Conservation (phyloP, 1,140 invertebrate genomes). For the Conopomorpha cramerella region DNA sequence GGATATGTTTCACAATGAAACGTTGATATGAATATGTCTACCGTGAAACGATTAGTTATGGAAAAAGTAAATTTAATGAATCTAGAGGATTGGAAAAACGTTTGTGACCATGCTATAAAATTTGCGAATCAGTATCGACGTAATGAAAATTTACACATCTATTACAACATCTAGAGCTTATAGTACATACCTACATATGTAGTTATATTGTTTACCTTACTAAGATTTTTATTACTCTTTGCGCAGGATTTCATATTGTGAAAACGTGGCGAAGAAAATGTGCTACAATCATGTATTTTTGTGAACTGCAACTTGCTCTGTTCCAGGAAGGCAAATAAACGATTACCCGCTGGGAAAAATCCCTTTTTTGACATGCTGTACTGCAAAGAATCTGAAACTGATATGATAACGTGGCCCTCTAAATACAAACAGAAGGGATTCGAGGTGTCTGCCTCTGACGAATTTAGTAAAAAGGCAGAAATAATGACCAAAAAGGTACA, state of each 20-base stretch:
- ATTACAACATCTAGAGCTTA: too few species aligned
- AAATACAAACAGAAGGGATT: constrained; percentile 43
- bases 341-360: constrained; percentile 12
- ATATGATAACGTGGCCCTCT: constrained; percentile 53
- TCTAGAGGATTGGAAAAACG: too few species aligned
- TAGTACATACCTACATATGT: neutral
- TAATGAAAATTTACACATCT: too few species aligned
- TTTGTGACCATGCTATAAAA: too few species aligned
- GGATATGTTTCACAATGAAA: too few species aligned
- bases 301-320: neutral
- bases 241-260: too few species aligned
- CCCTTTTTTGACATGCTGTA: constrained; percentile 43
- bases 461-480: constrained; percentile 56
- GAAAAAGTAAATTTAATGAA: too few species aligned
- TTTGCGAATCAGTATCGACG: too few species aligned
- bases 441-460: constrained; percentile 43
- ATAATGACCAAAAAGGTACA: constrained; percentile 51
- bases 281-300: neutral
- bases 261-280: neutral
- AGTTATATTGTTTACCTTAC: neutral
- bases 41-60: too few species aligned
- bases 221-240: neutral
- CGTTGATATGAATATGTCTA: too few species aligned
- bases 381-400: constrained; percentile 45
- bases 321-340: neutral